These are phyloP conservation scores for Dynastes tityus DNA, from an alignment of 2,888 invertebrate species.

Conservation along the genomic window DNA sequence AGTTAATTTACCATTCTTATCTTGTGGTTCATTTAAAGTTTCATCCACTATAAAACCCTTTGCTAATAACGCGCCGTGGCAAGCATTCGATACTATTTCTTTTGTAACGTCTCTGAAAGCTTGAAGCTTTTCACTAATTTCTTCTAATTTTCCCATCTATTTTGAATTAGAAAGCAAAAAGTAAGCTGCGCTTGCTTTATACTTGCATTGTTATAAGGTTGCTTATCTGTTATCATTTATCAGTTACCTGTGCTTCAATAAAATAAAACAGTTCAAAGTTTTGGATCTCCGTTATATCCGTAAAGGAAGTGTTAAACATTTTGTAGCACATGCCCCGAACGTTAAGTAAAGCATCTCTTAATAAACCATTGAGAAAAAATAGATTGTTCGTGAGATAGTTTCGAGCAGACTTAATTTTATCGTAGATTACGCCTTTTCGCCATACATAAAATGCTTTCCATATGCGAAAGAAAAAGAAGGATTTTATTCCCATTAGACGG, in stretches of 20 bases:
- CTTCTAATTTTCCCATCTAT: constrained; percentile 71
- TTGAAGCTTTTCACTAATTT: constrained; percentile 65
- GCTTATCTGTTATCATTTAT: constrained; percentile 60
- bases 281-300: constrained; percentile 73
- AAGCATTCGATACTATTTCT: constrained; percentile 79
- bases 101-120: constrained; percentile 73
- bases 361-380: constrained; percentile 81
- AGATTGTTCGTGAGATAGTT: constrained; percentile 78
- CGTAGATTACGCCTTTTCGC: constrained; percentile 79
- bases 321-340: constrained; percentile 80
- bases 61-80: constrained; percentile 81
- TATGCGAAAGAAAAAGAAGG: constrained; percentile 79
- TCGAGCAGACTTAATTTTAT: constrained; percentile 78
- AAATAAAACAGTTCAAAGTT: constrained; percentile 79
- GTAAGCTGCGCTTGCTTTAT: not conserved
- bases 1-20: constrained; percentile 39
- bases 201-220: not conserved
- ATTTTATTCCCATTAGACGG: constrained; percentile 82
- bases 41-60: constrained; percentile 88
- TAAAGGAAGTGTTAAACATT: constrained; percentile 77
- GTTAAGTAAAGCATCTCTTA: constrained; percentile 81
- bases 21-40: constrained; percentile 58
- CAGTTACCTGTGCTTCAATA: constrained; percentile 78
- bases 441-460: constrained; percentile 90
- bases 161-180: constrained; percentile 19